Base-by-base conservation (phyloP, 2,797 vertebrate genomes). In the Heteromormyrus szaboi region DNA sequence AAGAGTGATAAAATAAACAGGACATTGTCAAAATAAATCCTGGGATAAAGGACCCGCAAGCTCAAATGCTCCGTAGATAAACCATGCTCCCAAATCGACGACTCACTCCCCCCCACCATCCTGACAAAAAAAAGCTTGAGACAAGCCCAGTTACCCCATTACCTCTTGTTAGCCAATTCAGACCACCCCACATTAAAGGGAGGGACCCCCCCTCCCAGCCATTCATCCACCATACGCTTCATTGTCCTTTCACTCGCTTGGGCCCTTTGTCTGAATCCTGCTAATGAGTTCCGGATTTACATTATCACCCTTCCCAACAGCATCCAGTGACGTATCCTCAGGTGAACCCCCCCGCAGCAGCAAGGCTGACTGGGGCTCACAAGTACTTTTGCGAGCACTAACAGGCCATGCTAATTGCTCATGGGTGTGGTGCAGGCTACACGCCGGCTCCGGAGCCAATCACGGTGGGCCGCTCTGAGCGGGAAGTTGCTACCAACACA, bases 131-230 rank as follows among this genome's bases (percentile, higher is more conserved):
- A 68, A 25, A 65, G 3, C 22, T 25, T 12, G 22, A 12, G 59
- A 65, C 22, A 9, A 29, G 9, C 22, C 22, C 8, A 3, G 59
- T 29, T 25, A 25, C 59, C 8, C 59, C 0, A 0, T 87, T 79
- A 91, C 76, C 87, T 53, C 91, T 41, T 41, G 92, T 93, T 93
- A 93, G 86, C 76, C 89, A 89, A 87, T 88, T 41, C 51, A 85
- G 90, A 90, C 88, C 90, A 91, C 90, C 87, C 29, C 8, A 89
- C 90, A 91, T 90, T 89, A 90, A 86, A 93, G 88, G 72, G 83
- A 89, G 59, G 5, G 6, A 8, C n/a, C n/a, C 48, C 25, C 89
- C 89, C 86, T 51, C 89, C 89, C 37, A 91, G 88, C 9, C 79
- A 62, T 87, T 29, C 86, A n/a, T 88, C 90, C 90, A 89, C 84